A percentile compares a stretch with the other conserved stretches of the same genome.
phyloP scores from a whole-genome alignment of 35 echinoderm and acorn worm genomes.

The Patiria miniata region DNA sequence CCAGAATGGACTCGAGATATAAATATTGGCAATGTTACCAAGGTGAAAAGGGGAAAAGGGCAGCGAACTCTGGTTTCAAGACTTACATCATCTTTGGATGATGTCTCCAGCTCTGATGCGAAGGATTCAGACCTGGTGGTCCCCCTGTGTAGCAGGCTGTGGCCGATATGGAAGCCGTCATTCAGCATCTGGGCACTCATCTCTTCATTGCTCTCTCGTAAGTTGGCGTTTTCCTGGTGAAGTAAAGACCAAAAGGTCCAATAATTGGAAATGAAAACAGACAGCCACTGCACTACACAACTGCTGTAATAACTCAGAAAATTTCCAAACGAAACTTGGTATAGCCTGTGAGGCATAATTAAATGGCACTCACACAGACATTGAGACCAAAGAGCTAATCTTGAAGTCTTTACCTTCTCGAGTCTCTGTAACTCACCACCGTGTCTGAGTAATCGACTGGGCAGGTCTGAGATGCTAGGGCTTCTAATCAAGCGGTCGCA shows the following conservation, averaged over 20 bases:
- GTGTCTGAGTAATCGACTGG: conserved; percentile 68
- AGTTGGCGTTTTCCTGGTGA: conserved; percentile 76
- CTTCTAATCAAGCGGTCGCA: conserved; percentile 71
- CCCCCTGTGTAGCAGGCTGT: conserved; percentile 69
- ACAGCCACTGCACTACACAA: no score
- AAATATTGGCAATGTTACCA: no score
- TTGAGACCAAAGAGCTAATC: no score
- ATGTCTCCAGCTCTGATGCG: conserved; percentile 83
- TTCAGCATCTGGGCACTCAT: conserved; percentile 88
- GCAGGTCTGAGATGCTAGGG: conserved; percentile 81
- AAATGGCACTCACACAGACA: no score
- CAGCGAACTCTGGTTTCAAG: no score
- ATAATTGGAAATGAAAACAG: not conserved
- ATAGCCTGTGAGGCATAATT: no score
- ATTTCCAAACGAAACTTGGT: no score
- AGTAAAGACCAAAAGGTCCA: not conserved
- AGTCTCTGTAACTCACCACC: conserved; percentile 69
- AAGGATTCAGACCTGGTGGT: conserved; percentile 77
- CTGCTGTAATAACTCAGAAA: no score
- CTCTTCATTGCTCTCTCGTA: conserved; percentile 90
- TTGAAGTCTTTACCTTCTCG: conserved; percentile 47
- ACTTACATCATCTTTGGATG: conserved; percentile 91
- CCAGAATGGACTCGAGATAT: no score
- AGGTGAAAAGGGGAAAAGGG: no score
- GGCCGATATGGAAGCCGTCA: conserved; percentile 75